Conservation (phyloP, 2,113 vertebrate species). For the Tychaedon coryphoeus region DNA sequence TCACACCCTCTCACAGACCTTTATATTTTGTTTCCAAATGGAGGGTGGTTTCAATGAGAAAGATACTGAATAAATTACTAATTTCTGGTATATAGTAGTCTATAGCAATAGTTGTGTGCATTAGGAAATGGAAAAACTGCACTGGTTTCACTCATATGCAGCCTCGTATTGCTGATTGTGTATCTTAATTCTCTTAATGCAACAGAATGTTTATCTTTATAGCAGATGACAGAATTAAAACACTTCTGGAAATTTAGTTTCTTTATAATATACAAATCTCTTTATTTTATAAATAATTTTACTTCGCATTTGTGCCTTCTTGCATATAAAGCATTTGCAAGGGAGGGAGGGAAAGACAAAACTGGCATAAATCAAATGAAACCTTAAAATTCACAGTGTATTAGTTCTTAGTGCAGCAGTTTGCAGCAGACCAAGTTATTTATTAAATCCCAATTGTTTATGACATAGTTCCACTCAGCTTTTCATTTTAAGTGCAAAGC, state of each 20-base stretch:
- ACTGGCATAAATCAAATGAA: not conserved
- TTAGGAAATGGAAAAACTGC: not conserved
- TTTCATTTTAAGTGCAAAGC: slow-evolving; percentile 24
- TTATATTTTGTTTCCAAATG: not conserved
- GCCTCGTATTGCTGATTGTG: not conserved
- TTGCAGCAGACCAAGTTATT: slow-evolving; percentile 14
- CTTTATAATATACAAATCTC: not conserved
- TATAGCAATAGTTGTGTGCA: not conserved
- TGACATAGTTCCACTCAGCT: not conserved
- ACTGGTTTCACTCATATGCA: not conserved
- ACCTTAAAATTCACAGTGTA: slow-evolving; percentile 13
- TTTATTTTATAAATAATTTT: not conserved
- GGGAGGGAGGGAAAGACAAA: not conserved
- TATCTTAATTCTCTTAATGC: not conserved
- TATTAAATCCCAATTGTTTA: slow-evolving; percentile 37
- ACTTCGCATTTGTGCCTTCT: not conserved
- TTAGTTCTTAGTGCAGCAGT: slow-evolving; percentile 7
- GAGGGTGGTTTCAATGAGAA: not conserved
- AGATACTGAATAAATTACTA: not conserved
- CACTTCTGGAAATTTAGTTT: not conserved
- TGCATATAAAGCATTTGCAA: not conserved
- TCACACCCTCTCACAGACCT: not conserved
- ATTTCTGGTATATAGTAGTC: not conserved
- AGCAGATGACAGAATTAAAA: not conserved
- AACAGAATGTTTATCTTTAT: not conserved